Evolutionary conservation across 2,797 vertebrate species (phyloP).

Genomic region (Pogonophryne albipinna): DNA sequence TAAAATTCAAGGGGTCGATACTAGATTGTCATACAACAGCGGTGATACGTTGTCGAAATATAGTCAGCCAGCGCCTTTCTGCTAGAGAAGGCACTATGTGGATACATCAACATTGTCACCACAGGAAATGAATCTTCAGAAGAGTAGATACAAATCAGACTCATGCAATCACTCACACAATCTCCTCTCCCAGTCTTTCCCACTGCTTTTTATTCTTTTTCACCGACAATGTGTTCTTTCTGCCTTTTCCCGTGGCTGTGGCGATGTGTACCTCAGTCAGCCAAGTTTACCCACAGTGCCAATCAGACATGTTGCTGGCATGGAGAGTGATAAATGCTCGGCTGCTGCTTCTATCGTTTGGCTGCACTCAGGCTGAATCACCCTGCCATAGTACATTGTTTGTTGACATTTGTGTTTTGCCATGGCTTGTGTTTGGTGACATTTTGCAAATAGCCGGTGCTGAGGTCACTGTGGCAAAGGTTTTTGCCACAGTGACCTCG

Average conservation of each 20-base stretch:
- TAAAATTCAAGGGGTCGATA: too few species aligned
- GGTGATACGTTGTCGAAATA: too few species aligned
- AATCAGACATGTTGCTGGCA: conserved; percentile 49
- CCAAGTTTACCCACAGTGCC: conserved; percentile 57
- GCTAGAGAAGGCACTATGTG: too few species aligned
- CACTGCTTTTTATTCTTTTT: conserved; percentile 8
- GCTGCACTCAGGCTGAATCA: conserved; percentile 36
- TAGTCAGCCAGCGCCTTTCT: too few species aligned
- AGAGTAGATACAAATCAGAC: conserved; percentile 6
- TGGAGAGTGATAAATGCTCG: conserved; percentile 64
- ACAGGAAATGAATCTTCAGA: conserved; percentile 13
- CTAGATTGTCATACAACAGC: too few species aligned
- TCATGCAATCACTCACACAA: conserved; percentile 18
- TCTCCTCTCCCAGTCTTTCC: conserved; percentile 5
- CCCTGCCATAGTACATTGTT: conserved; percentile 14
- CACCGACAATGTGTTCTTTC: conserved; percentile 13
- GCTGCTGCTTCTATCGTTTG: conserved; percentile 52
- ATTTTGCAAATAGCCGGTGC: conserved; percentile 44
- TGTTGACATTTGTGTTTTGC: conserved; percentile 60
- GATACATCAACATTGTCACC: neutral
- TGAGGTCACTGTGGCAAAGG: conserved; percentile 26
- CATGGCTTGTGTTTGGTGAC: conserved; percentile 59
- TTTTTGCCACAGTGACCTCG: conserved; percentile 4
- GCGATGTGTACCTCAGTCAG: conserved; percentile 14
- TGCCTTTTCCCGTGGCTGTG: conserved; percentile 29